phyloP scores from a whole-genome alignment of 2,113 vertebrate genomes.

The Mungos mungo region DNA sequence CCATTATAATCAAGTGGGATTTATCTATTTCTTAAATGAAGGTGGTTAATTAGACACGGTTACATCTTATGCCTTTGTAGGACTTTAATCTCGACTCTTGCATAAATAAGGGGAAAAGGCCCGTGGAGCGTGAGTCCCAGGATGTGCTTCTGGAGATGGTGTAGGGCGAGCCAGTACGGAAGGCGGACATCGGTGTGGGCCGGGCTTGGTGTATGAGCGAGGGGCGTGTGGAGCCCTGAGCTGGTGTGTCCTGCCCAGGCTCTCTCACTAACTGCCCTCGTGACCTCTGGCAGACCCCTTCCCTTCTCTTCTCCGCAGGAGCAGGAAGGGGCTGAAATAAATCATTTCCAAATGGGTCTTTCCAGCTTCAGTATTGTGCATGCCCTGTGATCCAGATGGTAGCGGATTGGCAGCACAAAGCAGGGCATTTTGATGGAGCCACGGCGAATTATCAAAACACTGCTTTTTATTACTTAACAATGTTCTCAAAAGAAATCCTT shows the following conservation, averaged over 20 bases:
- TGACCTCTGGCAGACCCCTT: not conserved
- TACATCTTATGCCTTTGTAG: conserved; percentile 25
- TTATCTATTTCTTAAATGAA: not conserved
- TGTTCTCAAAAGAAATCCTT: not conserved
- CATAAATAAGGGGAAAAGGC: not conserved
- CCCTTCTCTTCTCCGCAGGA: not conserved
- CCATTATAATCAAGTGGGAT: no score
- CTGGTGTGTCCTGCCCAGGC: rapidly evolving
- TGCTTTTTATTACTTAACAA: conserved; percentile 2
- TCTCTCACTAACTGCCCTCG: not conserved
- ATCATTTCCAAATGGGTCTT: not conserved
- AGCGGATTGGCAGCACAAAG: not conserved
- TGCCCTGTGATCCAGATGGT: not conserved
- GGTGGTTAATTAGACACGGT: not conserved
- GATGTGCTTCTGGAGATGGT: not conserved
- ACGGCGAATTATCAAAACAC: not conserved
- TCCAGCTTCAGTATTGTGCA: not conserved
- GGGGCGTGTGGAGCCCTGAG: no score
- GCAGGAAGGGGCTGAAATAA: not conserved
- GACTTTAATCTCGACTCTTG: not conserved
- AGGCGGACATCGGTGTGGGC: not conserved
- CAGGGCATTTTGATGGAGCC: not conserved
- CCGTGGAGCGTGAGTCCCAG: not conserved
- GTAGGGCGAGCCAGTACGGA: not conserved
- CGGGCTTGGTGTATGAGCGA: not conserved